These are phyloP conservation scores for Metallyticus violacea DNA, from an alignment of 2,888 invertebrate genomes.

Conservation along the genomic window DNA sequence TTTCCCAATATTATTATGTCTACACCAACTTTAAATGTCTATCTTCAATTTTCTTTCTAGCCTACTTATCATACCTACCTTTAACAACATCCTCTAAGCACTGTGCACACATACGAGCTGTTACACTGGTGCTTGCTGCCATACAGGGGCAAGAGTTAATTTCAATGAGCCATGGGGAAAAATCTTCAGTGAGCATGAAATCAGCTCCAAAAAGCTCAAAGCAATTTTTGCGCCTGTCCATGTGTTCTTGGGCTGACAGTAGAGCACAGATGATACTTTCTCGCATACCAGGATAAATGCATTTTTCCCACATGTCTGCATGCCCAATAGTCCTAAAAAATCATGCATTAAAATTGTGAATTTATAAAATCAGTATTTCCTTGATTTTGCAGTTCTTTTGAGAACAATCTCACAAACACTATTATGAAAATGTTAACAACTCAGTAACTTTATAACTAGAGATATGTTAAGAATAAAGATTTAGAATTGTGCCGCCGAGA, in stretches of 20 bases:
- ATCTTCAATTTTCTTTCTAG: too few species aligned
- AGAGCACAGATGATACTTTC: slow-evolving; percentile 78
- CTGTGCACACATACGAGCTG: slow-evolving; percentile 75
- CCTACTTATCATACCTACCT: slow-evolving; percentile 52
- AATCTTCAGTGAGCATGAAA: slow-evolving; percentile 83
- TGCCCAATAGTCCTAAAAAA: slow-evolving; percentile 66
- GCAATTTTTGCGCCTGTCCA: slow-evolving; percentile 65
- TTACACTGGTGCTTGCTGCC: slow-evolving; percentile 80
- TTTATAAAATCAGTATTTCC: too few species aligned
- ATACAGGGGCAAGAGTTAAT: slow-evolving; percentile 89
- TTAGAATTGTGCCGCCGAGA: too few species aligned
- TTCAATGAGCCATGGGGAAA: slow-evolving; percentile 86
- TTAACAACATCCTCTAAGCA: slow-evolving; percentile 83
- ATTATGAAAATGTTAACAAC: too few species aligned
- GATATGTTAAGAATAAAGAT: too few species aligned
- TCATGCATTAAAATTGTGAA: background rate
- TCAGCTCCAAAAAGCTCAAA: slow-evolving; percentile 93
- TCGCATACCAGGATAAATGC: slow-evolving; percentile 82
- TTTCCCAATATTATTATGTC: too few species aligned
- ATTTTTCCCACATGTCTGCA: slow-evolving; percentile 65
- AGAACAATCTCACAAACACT: too few species aligned
- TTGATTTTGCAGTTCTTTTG: too few species aligned
- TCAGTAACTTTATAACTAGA: too few species aligned
- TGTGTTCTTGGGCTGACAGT: slow-evolving; percentile 71
- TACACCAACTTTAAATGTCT: too few species aligned